These are phyloP conservation scores for Halictus quadricinctus DNA, from an alignment of 2,888 invertebrate genomes.

Conservation along the genomic window DNA sequence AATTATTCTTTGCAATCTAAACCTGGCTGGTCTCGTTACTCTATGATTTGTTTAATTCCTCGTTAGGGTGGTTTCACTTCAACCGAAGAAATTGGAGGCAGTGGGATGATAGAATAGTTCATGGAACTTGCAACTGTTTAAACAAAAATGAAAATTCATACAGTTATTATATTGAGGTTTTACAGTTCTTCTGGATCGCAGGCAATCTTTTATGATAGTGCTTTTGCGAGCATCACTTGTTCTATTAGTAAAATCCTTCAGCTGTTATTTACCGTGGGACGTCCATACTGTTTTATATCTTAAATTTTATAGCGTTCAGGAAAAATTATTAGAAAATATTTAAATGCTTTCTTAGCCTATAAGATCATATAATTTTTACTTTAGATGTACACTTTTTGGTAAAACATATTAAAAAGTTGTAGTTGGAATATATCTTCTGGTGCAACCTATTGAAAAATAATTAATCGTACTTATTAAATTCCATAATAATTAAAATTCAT, in stretches of 20 bases:
- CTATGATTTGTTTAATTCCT: not conserved
- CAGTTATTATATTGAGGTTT: not conserved
- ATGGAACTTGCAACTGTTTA: not conserved
- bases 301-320: no score
- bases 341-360: no score
- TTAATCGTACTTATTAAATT: no score
- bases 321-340: no score
- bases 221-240: no score
- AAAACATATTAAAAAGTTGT: not conserved
- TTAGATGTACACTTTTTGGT: not conserved
- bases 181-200: no score
- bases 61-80: not conserved
- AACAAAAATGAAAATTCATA: not conserved
- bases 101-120: not conserved
- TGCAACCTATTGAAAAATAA: not conserved
- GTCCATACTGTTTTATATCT: no score
- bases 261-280: no score
- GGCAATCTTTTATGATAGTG: no score
- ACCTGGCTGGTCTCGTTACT: not conserved
- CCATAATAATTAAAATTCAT: not conserved
- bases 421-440: not conserved
- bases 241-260: no score
- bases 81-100: not conserved
- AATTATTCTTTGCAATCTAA: slow-evolving; percentile 75
- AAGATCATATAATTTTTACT: not conserved